phyloP scores from a whole-genome alignment of 2,113 vertebrate species.

The Tor tambroides region DNA sequence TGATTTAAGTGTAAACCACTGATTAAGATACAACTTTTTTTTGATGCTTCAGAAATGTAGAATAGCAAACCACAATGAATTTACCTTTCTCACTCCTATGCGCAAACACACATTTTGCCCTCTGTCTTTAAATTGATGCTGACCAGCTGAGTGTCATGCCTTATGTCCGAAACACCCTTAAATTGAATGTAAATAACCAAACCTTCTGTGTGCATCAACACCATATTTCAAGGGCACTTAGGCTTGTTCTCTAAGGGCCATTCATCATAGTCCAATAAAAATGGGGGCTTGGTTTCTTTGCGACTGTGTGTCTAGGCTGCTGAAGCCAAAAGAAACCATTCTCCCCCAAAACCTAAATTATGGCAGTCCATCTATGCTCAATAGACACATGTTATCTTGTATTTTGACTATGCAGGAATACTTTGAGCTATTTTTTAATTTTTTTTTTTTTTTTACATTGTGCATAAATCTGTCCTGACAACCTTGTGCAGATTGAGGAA shows the following conservation, averaged over 20 bases:
- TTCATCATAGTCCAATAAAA: conserved; percentile 57
- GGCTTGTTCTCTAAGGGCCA: conserved; percentile 52
- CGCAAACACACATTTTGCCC: not conserved
- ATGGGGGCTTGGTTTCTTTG: conserved; percentile 48
- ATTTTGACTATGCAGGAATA: conserved; percentile 46
- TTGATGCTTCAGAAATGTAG: not conserved
- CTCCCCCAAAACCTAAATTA: conserved; percentile 2
- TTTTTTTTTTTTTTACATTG: conserved; percentile 22
- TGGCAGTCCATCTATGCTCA: conserved; percentile 17
- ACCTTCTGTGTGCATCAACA: conserved; percentile 53
- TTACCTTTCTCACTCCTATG: not conserved
- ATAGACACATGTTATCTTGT: conserved; percentile 37
- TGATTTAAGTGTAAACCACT: not conserved
- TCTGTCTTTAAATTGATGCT: conserved; percentile 48
- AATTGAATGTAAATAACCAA: conserved; percentile 54
- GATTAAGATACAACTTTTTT: not conserved
- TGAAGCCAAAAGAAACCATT: conserved; percentile 47
- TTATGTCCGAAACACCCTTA: conserved; percentile 57
- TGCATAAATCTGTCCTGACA: not conserved
- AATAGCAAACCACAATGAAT: not conserved
- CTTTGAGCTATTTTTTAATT: conserved; percentile 16
- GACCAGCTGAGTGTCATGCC: conserved; percentile 50
- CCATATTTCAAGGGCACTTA: conserved; percentile 57
- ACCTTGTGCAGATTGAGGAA: not conserved
- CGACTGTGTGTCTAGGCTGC: conserved; percentile 24